These are phyloP conservation scores for Caloenas nicobarica DNA, from an alignment of 2,113 vertebrate genomes.

Conservation along the genomic window DNA sequence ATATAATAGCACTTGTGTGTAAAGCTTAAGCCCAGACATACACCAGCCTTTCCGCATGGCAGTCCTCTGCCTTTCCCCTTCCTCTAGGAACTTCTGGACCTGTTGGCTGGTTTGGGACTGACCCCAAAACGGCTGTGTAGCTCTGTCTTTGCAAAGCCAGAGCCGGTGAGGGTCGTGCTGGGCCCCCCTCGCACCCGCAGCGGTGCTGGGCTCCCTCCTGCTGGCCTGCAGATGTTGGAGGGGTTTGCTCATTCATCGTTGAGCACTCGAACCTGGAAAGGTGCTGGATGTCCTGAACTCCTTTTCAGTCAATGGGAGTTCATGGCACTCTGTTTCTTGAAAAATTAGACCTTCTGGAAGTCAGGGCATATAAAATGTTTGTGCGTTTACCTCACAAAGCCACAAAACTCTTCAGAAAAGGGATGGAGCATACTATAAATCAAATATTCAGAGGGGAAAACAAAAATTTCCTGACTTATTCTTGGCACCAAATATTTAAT, in stretches of 20 bases:
- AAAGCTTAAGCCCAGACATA: not conserved
- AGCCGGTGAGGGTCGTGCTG: rapidly evolving
- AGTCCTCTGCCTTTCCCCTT: not conserved
- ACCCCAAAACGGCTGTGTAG: rapidly evolving
- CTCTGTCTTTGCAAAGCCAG: not conserved
- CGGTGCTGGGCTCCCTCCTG: not conserved
- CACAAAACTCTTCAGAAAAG: conserved; percentile 43
- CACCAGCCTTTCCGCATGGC: rapidly evolving
- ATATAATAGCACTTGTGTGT: not conserved
- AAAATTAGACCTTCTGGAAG: conserved; percentile 1
- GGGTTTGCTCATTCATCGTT: not conserved
- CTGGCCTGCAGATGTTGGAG: rapidly evolving
- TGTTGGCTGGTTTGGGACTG: not conserved
- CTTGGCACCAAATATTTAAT: conserved; percentile 61
- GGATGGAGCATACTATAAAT: conserved; percentile 57
- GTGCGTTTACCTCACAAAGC: conserved; percentile 54
- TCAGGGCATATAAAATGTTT: not conserved
- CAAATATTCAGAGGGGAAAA: conserved; percentile 67
- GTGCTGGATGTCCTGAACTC: not conserved
- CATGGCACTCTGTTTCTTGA: not conserved
- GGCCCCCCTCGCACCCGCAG: rapidly evolving
- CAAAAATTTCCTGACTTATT: conserved; percentile 70
- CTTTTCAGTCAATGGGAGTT: not conserved
- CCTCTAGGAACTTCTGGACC: not conserved
- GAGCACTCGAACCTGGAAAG: not conserved